These are phyloP conservation scores for Enteromius radiatus DNA, from an alignment of 2,797 vertebrate species.

Conservation along the genomic window DNA sequence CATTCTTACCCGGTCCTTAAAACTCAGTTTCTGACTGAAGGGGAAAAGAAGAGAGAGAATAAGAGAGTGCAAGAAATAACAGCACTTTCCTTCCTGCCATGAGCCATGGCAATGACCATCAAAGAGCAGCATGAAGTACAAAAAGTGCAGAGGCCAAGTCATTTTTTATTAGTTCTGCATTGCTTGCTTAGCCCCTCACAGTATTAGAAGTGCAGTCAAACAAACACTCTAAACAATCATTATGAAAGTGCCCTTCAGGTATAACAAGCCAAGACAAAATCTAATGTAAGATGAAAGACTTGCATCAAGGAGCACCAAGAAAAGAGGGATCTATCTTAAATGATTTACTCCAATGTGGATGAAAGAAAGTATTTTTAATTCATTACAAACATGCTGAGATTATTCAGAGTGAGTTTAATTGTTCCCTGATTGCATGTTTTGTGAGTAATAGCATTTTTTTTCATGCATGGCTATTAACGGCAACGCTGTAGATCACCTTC, in stretches of 20 bases:
- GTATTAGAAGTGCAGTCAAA: conserved; percentile 19
- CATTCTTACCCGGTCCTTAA: conserved; percentile 97
- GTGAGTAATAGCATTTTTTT: neutral
- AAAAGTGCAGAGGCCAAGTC: conserved; percentile 1
- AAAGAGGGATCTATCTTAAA: neutral
- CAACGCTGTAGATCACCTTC: neutral
- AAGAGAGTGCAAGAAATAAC: conserved; percentile 37
- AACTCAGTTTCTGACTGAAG: conserved; percentile 96
- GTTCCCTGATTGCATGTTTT: neutral
- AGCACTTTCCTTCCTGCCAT: conserved; percentile 24
- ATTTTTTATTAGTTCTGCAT: conserved; percentile 12
- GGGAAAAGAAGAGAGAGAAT: conserved; percentile 8
- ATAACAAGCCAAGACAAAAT: neutral
- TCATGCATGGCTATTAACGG: neutral
- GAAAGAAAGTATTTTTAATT: neutral
- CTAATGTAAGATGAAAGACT: conserved; percentile 9
- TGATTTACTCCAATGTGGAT: neutral
- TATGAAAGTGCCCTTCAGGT: conserved; percentile 7
- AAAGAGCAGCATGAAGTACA: conserved; percentile 20
- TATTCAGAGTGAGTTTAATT: neutral
- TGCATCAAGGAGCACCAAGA: neutral
- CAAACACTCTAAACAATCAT: conserved; percentile 19
- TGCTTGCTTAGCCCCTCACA: neutral
- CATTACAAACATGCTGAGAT: neutral
- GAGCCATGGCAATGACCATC: conserved; percentile 2